A percentile compares a stretch with the other conserved stretches of the same genome.
Evolutionary conservation across 2,113 vertebrate genomes (phyloP).

Genomic region (Meles meles): DNA sequence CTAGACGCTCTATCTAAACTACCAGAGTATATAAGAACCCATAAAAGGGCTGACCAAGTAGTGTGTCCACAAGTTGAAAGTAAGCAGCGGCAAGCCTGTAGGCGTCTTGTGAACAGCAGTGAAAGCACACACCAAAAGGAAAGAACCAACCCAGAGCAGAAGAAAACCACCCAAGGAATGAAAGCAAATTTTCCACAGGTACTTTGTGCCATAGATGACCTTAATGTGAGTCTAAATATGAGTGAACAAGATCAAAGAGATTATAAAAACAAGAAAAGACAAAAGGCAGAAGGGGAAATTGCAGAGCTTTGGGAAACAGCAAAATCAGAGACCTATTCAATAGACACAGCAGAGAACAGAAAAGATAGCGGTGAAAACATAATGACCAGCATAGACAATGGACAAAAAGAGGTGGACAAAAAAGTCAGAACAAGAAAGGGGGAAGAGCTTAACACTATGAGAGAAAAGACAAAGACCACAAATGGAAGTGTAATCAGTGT

Average conservation of each 20-base stretch:
- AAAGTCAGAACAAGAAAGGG: neutral
- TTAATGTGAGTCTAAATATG: neutral
- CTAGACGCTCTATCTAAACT: neutral
- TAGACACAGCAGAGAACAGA: neutral
- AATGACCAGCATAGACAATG: neutral
- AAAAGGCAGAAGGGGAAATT: neutral
- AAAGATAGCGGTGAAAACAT: neutral
- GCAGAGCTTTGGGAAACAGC: neutral
- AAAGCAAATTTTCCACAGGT: neutral
- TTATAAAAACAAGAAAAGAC: neutral
- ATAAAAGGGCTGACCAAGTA: neutral
- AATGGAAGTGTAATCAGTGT: neutral
- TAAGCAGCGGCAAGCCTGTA: neutral
- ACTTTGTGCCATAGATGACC: neutral
- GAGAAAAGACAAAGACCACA: neutral
- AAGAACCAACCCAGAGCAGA: neutral
- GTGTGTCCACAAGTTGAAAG: neutral
- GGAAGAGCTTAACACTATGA: neutral
- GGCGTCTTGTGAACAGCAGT: neutral
- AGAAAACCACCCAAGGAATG: neutral
- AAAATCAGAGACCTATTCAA: neutral
- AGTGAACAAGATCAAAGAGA: neutral
- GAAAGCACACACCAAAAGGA: neutral
- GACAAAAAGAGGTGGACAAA: neutral
- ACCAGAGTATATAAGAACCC: neutral